Conservation (phyloP, 2,797 vertebrate species). For the Danio tinwini region DNA sequence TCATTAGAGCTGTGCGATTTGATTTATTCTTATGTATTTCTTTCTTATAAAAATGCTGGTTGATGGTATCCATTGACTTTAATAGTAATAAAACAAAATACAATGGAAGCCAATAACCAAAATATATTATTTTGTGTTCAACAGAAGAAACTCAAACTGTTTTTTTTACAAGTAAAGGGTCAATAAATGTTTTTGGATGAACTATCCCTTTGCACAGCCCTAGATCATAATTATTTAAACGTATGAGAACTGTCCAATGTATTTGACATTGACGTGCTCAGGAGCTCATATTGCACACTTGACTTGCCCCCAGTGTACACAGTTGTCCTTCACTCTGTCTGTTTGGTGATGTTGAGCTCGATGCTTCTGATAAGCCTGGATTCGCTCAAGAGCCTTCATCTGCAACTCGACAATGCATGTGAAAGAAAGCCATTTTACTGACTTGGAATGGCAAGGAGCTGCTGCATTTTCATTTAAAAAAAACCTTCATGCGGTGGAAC, state of each 20-base stretch:
- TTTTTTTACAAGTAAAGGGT: no score
- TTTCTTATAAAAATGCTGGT: no score
- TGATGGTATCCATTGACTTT: no score
- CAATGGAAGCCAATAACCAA: no score
- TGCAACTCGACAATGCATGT: constrained; percentile 51
- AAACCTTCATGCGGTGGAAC: constrained; percentile 52
- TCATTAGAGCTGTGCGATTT: no score
- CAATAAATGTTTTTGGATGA: no score
- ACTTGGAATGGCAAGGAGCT: constrained; percentile 44
- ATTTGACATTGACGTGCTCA: neutral
- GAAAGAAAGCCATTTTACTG: constrained; percentile 48
- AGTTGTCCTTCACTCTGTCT: neutral
- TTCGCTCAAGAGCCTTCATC: constrained; percentile 49
- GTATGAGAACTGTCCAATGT: neutral
- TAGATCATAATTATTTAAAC: neutral
- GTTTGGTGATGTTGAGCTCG: neutral
- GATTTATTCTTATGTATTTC: no score
- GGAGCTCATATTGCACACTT: neutral
- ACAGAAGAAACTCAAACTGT: no score
- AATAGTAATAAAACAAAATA: no score
- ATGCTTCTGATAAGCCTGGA: neutral
- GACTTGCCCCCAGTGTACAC: neutral
- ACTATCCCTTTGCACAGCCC: no score
- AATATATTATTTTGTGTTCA: no score
- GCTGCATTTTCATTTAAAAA: constrained; percentile 25